These are phyloP conservation scores for Griposia aprilina DNA, from an alignment of 2,888 invertebrate genomes.

Conservation along the genomic window DNA sequence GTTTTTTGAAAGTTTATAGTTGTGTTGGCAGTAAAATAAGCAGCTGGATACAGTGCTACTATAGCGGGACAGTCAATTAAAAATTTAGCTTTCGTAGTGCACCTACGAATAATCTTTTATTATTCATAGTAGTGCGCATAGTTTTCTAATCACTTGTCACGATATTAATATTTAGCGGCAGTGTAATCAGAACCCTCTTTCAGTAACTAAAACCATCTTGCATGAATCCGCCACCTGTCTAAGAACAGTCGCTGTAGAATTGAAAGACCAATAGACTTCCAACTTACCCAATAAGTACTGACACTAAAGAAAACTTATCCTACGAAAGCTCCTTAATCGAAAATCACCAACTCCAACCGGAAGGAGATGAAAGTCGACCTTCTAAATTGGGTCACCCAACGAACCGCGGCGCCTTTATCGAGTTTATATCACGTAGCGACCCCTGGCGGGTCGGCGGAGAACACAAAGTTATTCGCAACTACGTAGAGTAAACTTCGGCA, in stretches of 20 bases:
- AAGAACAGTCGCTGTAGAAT: neutral
- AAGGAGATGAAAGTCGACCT: conserved; percentile 65
- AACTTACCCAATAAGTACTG: conserved; percentile 44
- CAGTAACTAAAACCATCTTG: too few species aligned
- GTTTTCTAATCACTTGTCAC: neutral
- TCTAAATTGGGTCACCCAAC: conserved; percentile 75
- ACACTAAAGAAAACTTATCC: conserved; percentile 53
- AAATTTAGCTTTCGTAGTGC: neutral
- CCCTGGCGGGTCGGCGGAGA: conserved; percentile 43
- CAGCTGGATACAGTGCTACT: neutral
- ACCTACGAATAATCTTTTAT: too few species aligned
- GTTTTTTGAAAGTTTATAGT: neutral
- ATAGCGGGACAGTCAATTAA: neutral
- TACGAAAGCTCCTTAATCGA: conserved; percentile 68
- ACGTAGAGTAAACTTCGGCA: conserved; percentile 42
- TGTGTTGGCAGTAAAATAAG: neutral
- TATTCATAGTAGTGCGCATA: neutral
- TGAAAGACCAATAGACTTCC: conserved; percentile 22
- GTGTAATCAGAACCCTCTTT: neutral
- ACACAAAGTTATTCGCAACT: conserved; percentile 65
- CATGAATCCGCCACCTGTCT: neutral
- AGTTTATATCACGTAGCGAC: conserved; percentile 60
- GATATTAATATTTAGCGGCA: neutral
- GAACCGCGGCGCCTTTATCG: conserved; percentile 66
- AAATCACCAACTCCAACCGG: conserved; percentile 66